These are phyloP conservation scores for Clistopyga incitator DNA, from an alignment of 2,888 invertebrate genomes.

Conservation along the genomic window DNA sequence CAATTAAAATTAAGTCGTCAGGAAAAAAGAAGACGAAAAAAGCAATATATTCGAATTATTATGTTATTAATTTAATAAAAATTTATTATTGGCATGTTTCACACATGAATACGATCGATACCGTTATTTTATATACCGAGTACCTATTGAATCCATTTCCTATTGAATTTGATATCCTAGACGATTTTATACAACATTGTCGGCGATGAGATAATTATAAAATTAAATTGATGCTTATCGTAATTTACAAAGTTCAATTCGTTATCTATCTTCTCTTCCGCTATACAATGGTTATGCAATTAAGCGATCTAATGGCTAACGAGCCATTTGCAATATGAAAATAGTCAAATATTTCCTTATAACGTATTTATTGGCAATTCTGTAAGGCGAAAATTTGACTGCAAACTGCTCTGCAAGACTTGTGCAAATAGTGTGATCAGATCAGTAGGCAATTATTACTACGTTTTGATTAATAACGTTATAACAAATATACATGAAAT, in stretches of 20 bases:
- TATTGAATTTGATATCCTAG: not conserved
- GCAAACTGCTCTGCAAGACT: no score
- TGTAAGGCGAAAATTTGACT: not conserved
- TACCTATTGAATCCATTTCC: not conserved
- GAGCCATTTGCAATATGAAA: not conserved
- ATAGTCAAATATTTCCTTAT: not conserved
- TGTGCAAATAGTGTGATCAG: not conserved
- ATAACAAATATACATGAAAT: not conserved
- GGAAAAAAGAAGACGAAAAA: constrained; percentile 8
- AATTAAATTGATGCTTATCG: not conserved
- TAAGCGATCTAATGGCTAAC: not conserved
- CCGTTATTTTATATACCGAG: not conserved
- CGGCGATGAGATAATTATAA: not conserved
- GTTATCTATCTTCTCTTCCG: not conserved
- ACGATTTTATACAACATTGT: not conserved
- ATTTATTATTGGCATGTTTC: constrained; percentile 67
- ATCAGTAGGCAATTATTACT: not conserved
- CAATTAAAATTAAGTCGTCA: constrained; percentile 31
- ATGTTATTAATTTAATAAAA: constrained; percentile 70
- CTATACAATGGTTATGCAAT: not conserved
- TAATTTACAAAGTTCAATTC: not conserved
- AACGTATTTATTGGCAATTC: not conserved
- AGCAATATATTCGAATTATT: constrained; percentile 58
- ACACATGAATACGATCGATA: constrained; percentile 9
- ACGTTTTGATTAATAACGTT: not conserved